phyloP scores from a whole-genome alignment of 2,888 invertebrate genomes.

The Mesorhabditis belari region DNA sequence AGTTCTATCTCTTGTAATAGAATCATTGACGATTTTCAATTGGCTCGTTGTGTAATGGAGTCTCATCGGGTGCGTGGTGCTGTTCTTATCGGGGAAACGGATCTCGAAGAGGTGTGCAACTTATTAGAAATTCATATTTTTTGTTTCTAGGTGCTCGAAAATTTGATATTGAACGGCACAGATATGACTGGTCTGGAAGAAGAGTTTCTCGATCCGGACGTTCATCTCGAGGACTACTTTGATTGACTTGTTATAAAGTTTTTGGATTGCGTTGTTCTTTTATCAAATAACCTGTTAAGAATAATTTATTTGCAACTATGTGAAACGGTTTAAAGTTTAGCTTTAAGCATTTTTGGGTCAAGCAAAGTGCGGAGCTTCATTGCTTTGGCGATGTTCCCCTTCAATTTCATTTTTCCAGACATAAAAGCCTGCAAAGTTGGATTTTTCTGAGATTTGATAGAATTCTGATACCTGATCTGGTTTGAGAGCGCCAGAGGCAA shows the following conservation, averaged over 20 bases:
- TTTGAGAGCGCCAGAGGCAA: constrained; percentile 82
- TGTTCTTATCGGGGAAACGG: constrained; percentile 89
- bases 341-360: constrained; percentile 51
- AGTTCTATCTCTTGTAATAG: constrained; percentile 9
- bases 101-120: constrained; percentile 71
- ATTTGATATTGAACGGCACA: constrained; percentile 80
- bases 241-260: constrained; percentile 64
- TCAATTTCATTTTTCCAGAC: constrained; percentile 83
- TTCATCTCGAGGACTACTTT: constrained; percentile 98
- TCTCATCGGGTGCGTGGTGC: constrained; percentile 83
- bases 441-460: neutral
- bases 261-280: neutral
- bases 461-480: constrained; percentile 70
- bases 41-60: constrained; percentile 77
- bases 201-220: constrained; percentile 83
- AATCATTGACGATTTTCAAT: constrained; percentile 50
- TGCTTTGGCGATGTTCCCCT: constrained; percentile 91
- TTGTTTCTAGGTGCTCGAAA: constrained; percentile 30
- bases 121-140: neutral
- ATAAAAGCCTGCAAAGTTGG: constrained; percentile 58
- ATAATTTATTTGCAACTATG: no score
- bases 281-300: neutral
- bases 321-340: constrained; percentile 43
- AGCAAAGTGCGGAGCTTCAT: constrained; percentile 79
- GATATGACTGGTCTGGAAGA: constrained; percentile 81